Evolutionary conservation across 2,888 invertebrate genomes (phyloP), one percentile per base, ranked within the genome.

Genomic region (Liodrosophila aerea): DNA sequence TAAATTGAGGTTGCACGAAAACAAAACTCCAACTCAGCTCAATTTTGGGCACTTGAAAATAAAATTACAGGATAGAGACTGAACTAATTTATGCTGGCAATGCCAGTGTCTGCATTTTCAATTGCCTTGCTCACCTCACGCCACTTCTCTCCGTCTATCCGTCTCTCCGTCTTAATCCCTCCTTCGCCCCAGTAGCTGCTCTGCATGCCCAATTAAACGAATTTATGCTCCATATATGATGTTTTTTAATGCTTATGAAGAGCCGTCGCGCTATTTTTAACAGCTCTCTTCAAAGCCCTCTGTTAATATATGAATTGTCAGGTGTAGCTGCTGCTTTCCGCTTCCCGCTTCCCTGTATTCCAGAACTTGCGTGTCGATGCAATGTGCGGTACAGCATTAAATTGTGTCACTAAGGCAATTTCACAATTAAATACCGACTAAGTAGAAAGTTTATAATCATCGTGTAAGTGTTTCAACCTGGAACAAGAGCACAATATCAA

Each of bases 301-400:
- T 40, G n/a, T 16, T 27, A 9, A 3, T 30, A 30, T 30, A 9
- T n/a, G n/a, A n/a, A n/a, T 37, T 22, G 46, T 54, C 64, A 67
- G 63, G 58, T 69, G 52, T 30, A 31, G 30, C 11, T 31, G 30
- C 52, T 27, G 16, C 39, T 22, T 50, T 27, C 39, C 45, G 29
- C 13, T 44, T 68, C 45, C 39, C n/a, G 27, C 18, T 45, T 36
- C 29, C 47, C 30, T 22, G 46, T 51, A 57, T 53, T 57, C 64
- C 37, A 47, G 76, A n/a, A n/a, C n/a, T n/a, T 76, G 76, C 76
- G 68, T 76, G 74, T 69, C 52, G 66, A 45, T 63, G 72, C 59
- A 41, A 41, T 40, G 73, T 54, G 64, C 69, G 57, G 43, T 34
- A 7, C n/a, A 47, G 61, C 72, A 74, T 74, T 57, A 77, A n/a